phyloP scores from a whole-genome alignment of 2,888 invertebrate species.

The Trachelus stipa region DNA sequence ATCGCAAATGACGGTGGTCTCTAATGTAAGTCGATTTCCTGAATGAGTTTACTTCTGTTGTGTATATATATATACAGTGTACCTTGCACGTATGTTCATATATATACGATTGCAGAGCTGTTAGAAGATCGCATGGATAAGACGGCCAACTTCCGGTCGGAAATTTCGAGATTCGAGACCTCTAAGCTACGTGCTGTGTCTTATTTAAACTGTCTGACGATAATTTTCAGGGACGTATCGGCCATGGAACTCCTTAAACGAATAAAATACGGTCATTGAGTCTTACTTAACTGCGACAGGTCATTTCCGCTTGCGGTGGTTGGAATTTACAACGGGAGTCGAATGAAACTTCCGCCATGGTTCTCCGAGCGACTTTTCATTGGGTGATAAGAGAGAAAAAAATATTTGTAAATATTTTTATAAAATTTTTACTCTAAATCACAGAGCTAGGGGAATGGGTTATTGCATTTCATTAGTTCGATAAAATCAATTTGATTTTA shows the following conservation, averaged over 20 bases:
- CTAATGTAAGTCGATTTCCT: background rate
- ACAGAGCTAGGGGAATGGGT: background rate
- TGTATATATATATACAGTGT: background rate
- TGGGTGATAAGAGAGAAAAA: background rate
- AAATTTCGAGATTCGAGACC: background rate
- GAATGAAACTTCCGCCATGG: background rate
- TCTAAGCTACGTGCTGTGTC: background rate
- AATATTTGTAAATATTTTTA: background rate
- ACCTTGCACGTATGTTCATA: background rate
- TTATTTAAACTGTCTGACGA: background rate
- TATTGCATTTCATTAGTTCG: background rate
- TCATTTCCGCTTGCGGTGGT: background rate
- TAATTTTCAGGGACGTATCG: background rate
- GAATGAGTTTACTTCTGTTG: background rate
- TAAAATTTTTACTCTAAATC: too few species aligned
- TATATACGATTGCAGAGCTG: background rate
- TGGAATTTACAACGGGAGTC: background rate
- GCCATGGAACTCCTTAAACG: background rate
- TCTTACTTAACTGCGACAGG: slow-evolving; percentile 4
- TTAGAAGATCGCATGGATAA: background rate
- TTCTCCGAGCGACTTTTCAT: background rate
- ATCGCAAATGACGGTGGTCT: background rate
- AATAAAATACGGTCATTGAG: slow-evolving; percentile 5
- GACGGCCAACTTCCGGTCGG: background rate
- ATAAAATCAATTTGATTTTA: background rate